A percentile compares a stretch with the other conserved stretches of the same genome.
These are phyloP conservation scores for Caenorhabditis latens DNA, from an alignment of 1,140 invertebrate species.

Conservation along the genomic window DNA sequence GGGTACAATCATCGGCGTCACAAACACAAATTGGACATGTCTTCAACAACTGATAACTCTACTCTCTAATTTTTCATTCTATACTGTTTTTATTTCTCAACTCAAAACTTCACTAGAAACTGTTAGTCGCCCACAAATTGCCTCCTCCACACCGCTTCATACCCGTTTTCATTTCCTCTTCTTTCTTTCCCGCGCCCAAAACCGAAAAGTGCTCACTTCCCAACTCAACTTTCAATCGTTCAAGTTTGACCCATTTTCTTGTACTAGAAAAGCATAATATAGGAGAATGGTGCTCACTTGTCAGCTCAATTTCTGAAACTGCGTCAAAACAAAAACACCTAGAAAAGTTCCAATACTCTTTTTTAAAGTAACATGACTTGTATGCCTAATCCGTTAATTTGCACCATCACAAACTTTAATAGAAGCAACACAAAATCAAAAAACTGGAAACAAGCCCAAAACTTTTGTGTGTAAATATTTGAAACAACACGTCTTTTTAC, in stretches of 20 bases:
- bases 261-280: conserved; percentile 34
- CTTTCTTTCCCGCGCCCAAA: too few species aligned
- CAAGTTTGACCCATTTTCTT: conserved; percentile 54
- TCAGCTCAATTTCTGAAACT: conserved; percentile 55
- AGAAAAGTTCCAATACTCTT: not conserved
- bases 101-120: conserved; percentile 52
- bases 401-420: not conserved
- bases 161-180: not conserved
- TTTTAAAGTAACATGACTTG: conserved; percentile 45
- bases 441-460: not conserved
- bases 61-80: not conserved
- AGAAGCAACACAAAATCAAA: conserved; percentile 8
- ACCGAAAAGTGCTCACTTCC: conserved; percentile 25
- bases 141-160: conserved; percentile 41
- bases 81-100: not conserved
- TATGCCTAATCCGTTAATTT: not conserved
- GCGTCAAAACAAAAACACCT: not conserved
- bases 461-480: conserved; percentile 53
- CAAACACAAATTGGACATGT: conserved; percentile 68
- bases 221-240: conserved; percentile 38
- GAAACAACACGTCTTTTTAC: conserved; percentile 1
- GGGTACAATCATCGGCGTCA: conserved; percentile 60
- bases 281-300: conserved; percentile 53
- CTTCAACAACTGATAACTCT: conserved; percentile 59
- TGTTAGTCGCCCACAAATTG: conserved; percentile 46